Evolutionary conservation across 2,888 invertebrate species (phyloP).

Genomic region (Leptinotarsa rubiginosa): DNA sequence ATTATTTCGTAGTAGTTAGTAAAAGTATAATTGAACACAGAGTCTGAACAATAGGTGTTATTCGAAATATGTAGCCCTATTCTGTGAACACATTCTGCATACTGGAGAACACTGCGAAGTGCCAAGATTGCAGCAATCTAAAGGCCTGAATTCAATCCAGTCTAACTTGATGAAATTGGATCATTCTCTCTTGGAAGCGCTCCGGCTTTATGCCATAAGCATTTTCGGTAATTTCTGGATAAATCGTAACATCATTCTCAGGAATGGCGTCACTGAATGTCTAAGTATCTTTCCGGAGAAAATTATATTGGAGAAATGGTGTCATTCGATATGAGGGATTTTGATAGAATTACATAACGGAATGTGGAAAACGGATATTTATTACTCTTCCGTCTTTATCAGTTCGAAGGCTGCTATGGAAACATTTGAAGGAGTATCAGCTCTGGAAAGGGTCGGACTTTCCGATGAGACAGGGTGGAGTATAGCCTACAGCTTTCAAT

Average conservation of each 20-base stretch:
- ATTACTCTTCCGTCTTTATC: neutral
- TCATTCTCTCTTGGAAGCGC: constrained; percentile 47
- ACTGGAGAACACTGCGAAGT: too few relatives aligned
- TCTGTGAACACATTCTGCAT: too few relatives aligned
- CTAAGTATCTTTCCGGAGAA: constrained; percentile 56
- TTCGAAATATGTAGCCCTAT: too few relatives aligned
- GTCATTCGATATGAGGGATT: constrained; percentile 32
- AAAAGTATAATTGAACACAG: too few relatives aligned
- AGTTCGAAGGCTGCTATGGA: too few relatives aligned
- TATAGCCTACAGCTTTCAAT: too few relatives aligned
- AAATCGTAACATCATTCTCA: constrained; percentile 56
- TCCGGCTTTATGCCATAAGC: constrained; percentile 54
- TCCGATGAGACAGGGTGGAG: too few relatives aligned
- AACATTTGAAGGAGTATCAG: too few relatives aligned
- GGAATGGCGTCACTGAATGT: constrained; percentile 57
- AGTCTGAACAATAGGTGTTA: too few relatives aligned
- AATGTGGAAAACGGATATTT: constrained; percentile 8
- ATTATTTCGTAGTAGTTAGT: too few relatives aligned
- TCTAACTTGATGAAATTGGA: constrained; percentile 46
- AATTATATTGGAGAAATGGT: constrained; percentile 44
- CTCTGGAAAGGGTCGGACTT: too few relatives aligned
- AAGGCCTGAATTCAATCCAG: constrained; percentile 38
- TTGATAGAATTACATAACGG: constrained; percentile 17
- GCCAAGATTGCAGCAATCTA: constrained; percentile 18
- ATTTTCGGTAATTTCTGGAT: constrained; percentile 57